These are phyloP conservation scores for Equus przewalskii DNA, from an alignment of 2,113 vertebrate genomes.

Conservation along the genomic window DNA sequence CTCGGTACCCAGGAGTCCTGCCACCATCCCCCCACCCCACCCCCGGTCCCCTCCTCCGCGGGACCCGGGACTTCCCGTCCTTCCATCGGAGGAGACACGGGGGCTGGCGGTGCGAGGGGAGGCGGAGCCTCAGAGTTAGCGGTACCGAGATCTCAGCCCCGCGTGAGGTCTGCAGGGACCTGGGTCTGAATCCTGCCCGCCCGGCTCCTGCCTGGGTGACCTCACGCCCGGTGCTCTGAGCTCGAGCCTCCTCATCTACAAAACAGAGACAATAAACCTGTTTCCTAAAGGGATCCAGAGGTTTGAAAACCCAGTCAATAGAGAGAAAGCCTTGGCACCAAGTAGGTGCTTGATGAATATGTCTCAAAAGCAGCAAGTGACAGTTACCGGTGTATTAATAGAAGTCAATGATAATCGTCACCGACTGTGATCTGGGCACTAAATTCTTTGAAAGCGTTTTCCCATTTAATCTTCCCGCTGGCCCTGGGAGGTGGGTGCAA, in stretches of 20 bases:
- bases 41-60: too few species aligned
- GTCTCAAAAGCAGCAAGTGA: not conserved
- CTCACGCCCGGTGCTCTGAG: not conserved
- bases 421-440: not conserved
- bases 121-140: not conserved
- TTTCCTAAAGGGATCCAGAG: not conserved
- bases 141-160: not conserved
- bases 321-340: not conserved
- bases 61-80: not conserved
- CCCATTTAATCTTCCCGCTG: not conserved
- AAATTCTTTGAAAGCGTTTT: not conserved
- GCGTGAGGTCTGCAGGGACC: not conserved
- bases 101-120: not conserved
- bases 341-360: conserved; percentile 2
- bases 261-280: not conserved
- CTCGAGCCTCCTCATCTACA: not conserved
- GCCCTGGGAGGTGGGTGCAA: not conserved
- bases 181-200: not conserved
- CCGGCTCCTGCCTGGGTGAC: not conserved
- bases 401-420: not conserved
- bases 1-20: not conserved
- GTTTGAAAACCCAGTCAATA: not conserved
- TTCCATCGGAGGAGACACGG: not conserved
- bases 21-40: too few species aligned
- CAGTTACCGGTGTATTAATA: not conserved